Base-by-base conservation (phyloP, 2,888 invertebrate genomes). In the Uropetala carovei region DNA sequence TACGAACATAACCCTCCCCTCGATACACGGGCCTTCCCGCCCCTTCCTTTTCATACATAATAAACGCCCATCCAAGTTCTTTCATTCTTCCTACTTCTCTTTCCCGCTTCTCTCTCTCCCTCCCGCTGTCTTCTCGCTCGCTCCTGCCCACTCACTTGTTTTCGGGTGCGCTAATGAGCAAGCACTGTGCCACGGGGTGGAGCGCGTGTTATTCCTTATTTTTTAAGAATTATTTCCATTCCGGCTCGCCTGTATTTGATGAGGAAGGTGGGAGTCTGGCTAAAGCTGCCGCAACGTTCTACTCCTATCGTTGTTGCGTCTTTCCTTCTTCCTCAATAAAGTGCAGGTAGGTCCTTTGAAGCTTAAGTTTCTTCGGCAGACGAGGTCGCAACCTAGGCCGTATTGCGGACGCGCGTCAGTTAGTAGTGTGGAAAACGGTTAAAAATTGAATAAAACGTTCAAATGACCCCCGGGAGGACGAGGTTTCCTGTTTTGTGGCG, bases 161-260 rank as follows among this genome's bases (percentile, higher is more conserved):
- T 89, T 89, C 64, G 89, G 89, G 89, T 89, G 64, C 89, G 64
- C 89, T 89, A 89, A 89, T 89, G 89, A 89, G 89, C 89, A 64
- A 30, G 64, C 89, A 43, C 64, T 64, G 64, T 89, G 89, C 89
- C 43, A 89, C 89, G 68, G 89, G 68, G 89, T 89, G 89, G 89
- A 43, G 89, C 89, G 89, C 27, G 86, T 59, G 58, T 86, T 89
- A 27, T 68, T 68, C 68, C 16, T 27, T 22, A 22, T 27, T 75
- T 75, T 56, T 18, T 43, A 43, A 83, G 43, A 57, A 83, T 56
- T 83, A n/a, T 56, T 83, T 83, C 9, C 18, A 83, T 43, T n/a
- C n/a, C 57, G 83, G 43, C 7, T 64, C n/a, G 8, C n/a, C 64
- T 18, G n/a, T 64, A 83, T 83, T 83, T 43, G 43, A 14, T 82